phyloP scores from a whole-genome alignment of 1,140 invertebrate genomes.

The Mizuhopecten yessoensis region DNA sequence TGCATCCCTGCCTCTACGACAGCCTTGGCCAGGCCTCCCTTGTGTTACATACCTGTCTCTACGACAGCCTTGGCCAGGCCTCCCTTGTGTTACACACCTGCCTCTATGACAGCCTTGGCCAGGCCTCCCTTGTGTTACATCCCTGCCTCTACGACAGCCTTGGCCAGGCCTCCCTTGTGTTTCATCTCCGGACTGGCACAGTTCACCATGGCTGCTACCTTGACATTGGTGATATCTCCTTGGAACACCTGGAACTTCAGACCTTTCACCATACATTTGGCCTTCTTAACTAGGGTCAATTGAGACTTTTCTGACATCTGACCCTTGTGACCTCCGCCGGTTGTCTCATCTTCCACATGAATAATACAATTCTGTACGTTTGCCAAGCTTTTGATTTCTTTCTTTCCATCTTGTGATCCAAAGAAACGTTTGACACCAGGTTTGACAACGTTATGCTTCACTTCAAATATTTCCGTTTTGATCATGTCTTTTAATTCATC shows the following conservation, averaged over 20 bases:
- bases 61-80: too few relatives aligned
- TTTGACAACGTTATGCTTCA: background rate
- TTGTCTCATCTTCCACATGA: constrained; percentile 1
- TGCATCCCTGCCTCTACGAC: too few relatives aligned
- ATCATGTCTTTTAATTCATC: constrained; percentile 45
- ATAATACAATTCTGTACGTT: background rate
- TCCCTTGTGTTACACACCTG: too few relatives aligned
- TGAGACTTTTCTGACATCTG: background rate
- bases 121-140: too few relatives aligned
- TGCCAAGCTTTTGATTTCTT: constrained; percentile 31
- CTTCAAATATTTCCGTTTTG: constrained; percentile 2
- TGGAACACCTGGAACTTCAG: constrained; percentile 54
- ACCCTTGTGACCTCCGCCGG: background rate
- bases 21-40: too few relatives aligned
- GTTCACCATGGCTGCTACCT: constrained; percentile 48
- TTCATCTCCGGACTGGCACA: background rate
- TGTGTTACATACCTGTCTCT: too few relatives aligned
- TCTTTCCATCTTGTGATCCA: constrained; percentile 43
- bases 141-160: constrained; percentile 11
- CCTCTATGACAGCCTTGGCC: too few relatives aligned
- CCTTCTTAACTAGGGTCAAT: background rate
- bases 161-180: background rate
- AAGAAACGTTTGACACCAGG: constrained; percentile 50
- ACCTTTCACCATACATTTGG: background rate
- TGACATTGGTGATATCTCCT: constrained; percentile 66